A percentile compares a stretch with the other conserved stretches of the same genome.
phyloP scores from a whole-genome alignment of 2,113 vertebrate genomes.

The Rattus norvegicus region DNA sequence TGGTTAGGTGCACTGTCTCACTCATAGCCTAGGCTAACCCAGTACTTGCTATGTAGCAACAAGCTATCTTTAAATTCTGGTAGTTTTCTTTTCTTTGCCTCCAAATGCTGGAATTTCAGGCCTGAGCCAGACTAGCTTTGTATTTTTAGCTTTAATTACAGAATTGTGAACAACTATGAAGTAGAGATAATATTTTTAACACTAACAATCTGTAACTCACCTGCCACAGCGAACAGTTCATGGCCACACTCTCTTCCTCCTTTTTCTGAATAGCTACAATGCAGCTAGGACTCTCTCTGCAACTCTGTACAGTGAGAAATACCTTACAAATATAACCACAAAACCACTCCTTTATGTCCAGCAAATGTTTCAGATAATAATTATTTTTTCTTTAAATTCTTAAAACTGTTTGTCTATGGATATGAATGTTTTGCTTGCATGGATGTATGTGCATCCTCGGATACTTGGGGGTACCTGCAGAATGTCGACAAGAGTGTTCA shows the following conservation, averaged over 20 bases:
- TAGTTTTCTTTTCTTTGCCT: background rate
- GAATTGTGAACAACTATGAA: background rate
- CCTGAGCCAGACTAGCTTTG: background rate
- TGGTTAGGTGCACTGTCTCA: fast-evolving
- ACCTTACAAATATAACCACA: background rate
- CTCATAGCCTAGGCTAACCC: background rate
- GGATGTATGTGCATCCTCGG: background rate
- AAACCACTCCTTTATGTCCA: background rate
- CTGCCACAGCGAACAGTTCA: background rate
- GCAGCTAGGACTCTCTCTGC: background rate
- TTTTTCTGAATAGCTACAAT: background rate
- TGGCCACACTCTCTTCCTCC: background rate
- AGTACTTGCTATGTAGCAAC: background rate
- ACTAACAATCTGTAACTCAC: background rate
- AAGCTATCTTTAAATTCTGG: background rate
- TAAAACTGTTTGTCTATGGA: background rate
- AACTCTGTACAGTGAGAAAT: background rate
- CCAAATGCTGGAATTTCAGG: background rate
- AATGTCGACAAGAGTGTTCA: background rate
- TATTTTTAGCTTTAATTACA: background rate
- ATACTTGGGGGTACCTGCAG: background rate
- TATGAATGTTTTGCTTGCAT: background rate
- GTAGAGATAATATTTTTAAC: background rate
- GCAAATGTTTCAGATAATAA: background rate
- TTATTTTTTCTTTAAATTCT: background rate